Evolutionary conservation across 1,140 invertebrate genomes (phyloP).

Genomic region (Halesus radiatus): DNA sequence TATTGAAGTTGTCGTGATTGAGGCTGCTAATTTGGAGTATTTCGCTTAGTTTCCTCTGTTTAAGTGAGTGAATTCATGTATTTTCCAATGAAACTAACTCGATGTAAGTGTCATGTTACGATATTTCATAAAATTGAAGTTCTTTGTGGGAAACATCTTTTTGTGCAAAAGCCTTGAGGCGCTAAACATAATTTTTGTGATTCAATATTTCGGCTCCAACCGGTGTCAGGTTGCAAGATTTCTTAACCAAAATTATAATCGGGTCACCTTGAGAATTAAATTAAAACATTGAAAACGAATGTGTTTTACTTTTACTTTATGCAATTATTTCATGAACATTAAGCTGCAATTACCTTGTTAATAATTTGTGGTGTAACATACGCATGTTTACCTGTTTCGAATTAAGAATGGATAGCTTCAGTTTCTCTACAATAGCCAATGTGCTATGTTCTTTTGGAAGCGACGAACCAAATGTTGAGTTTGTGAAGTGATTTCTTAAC

Average conservation of each 20-base stretch:
- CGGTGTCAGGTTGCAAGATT: conserved; percentile 20
- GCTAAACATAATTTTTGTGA: conserved; percentile 17
- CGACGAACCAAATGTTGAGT: background rate
- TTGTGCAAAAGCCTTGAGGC: background rate
- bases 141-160: too few relatives aligned
- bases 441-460: background rate
- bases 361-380: conserved; percentile 23
- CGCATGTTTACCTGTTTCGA: conserved; percentile 6
- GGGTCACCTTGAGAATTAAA: conserved; percentile 33
- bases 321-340: conserved; percentile 23
- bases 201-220: background rate
- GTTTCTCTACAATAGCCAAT: background rate
- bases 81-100: too few relatives aligned
- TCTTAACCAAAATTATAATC: conserved; percentile 28
- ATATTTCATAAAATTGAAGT: too few relatives aligned
- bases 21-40: too few relatives aligned
- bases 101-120: too few relatives aligned
- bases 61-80: too few relatives aligned
- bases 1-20: too few relatives aligned
- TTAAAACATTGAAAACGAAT: conserved; percentile 16
- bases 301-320: conserved; percentile 30
- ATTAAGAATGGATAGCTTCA: background rate
- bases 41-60: too few relatives aligned
- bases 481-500: background rate
- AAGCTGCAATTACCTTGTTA: background rate